These are phyloP conservation scores for Syngnathus floridae DNA, from an alignment of 2,113 vertebrate species.

Conservation along the genomic window DNA sequence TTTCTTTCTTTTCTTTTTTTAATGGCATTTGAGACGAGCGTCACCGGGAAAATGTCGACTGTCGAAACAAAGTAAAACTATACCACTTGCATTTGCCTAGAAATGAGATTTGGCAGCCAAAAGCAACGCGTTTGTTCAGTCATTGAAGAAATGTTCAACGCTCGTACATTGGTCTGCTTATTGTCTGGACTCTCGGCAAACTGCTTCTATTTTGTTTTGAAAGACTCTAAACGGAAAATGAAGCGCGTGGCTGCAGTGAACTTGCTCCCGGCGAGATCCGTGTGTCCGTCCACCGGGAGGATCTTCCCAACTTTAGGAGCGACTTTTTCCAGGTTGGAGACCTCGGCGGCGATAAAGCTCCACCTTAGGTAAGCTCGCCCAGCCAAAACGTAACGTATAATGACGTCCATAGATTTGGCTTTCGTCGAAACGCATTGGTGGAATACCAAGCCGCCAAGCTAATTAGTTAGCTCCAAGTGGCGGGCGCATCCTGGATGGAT, in stretches of 20 bases:
- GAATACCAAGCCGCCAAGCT: background rate
- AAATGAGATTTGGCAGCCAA: background rate
- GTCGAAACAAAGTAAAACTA: constrained; percentile 9
- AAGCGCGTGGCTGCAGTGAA: fast-evolving
- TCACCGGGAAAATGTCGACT: constrained; percentile 7
- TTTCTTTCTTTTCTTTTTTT: background rate
- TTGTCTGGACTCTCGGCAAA: background rate
- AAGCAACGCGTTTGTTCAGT: too few relatives aligned
- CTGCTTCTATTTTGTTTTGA: constrained; percentile 14
- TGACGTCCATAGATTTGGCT: too few relatives aligned
- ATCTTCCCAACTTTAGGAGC: background rate
- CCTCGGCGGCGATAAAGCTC: background rate
- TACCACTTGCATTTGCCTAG: background rate
- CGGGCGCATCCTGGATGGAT: too few relatives aligned
- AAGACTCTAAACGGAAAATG: background rate
- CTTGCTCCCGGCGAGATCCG: constrained; percentile 39
- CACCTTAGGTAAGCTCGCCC: background rate
- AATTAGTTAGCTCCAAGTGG: background rate
- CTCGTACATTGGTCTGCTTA: background rate
- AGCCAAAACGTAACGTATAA: too few relatives aligned
- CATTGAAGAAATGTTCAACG: background rate
- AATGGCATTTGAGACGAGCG: background rate
- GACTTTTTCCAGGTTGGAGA: background rate
- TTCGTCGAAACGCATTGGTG: too few relatives aligned
- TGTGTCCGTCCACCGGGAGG: constrained; percentile 27